A percentile compares a stretch with the other conserved stretches of the same genome.
Conservation (phyloP, 2,888 invertebrate genomes). For the Miltochrista miniata region DNA sequence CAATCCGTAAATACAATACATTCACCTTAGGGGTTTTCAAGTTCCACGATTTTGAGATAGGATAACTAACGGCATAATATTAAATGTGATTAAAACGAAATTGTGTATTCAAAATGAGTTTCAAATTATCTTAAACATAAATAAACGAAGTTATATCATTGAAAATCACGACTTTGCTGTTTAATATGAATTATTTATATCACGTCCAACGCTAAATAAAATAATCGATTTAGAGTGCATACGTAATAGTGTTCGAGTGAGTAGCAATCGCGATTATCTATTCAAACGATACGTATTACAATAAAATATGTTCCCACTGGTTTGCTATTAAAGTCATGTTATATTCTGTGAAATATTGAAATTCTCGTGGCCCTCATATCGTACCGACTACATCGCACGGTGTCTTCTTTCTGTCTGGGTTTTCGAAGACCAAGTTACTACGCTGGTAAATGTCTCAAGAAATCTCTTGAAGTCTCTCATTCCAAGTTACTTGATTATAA, state of each 20-base stretch:
- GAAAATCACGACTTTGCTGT: conserved; percentile 5
- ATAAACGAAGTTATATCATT: conserved; percentile 4
- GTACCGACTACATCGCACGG: no score
- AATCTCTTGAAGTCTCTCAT: no score
- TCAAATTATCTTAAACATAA: conserved; percentile 4
- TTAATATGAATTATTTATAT: conserved; percentile 29
- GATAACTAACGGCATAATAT: neutral
- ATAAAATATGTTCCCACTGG: conserved; percentile 30
- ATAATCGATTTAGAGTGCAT: conserved; percentile 28
- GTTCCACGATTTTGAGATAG: neutral
- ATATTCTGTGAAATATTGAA: conserved; percentile 18
- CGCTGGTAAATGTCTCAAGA: no score
- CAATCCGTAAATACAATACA: no score
- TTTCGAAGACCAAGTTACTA: no score
- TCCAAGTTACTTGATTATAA: neutral
- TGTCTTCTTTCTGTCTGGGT: conserved; percentile 11
- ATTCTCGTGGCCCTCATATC: conserved; percentile 2
- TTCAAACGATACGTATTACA: conserved; percentile 16
- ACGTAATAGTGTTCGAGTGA: conserved; percentile 18
- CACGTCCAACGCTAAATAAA: conserved; percentile 27
- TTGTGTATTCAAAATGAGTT: conserved; percentile 1
- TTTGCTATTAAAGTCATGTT: conserved; percentile 21
- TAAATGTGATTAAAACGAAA: neutral
- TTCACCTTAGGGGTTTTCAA: no score
- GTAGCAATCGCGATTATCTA: conserved; percentile 21